Percentiles rank a stretch among this genome's conserved stretches.
Evolutionary conservation across 2,113 vertebrate genomes (phyloP).

Genomic region (Cynocephalus volans): DNA sequence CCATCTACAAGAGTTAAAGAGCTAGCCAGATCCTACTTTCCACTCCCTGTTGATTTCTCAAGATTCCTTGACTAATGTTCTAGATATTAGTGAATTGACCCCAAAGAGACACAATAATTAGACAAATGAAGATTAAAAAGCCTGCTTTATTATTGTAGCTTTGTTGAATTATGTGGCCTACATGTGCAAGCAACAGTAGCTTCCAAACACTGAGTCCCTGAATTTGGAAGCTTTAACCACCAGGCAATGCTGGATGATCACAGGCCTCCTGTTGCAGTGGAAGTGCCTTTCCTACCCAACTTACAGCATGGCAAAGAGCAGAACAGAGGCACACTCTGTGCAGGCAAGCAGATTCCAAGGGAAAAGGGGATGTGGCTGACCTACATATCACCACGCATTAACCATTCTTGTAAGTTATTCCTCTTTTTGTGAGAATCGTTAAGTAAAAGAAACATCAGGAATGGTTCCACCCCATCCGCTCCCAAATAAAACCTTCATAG

Average conservation of each 20-base stretch:
- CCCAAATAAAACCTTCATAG: not conserved
- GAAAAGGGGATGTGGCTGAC: not conserved
- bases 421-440: not conserved
- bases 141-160: too few relatives aligned
- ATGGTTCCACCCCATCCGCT: not conserved
- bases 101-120: too few relatives aligned
- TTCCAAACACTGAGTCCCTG: not conserved
- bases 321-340: not conserved
- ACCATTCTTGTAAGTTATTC: not conserved
- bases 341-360: not conserved
- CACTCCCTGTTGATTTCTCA: too few relatives aligned
- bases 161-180: too few relatives aligned
- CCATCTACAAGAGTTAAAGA: too few relatives aligned
- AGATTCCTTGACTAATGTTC: too few relatives aligned
- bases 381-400: not conserved
- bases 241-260: not conserved
- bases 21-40: too few relatives aligned
- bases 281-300: not conserved
- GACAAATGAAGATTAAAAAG: too few relatives aligned
- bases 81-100: too few relatives aligned
- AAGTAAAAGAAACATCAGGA: conserved; percentile 30
- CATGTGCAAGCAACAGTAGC: not conserved
- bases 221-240: not conserved
- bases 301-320: not conserved
- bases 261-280: not conserved